Evolutionary conservation across 2,888 invertebrate species (phyloP).

Genomic region (Lobophora halterata): DNA sequence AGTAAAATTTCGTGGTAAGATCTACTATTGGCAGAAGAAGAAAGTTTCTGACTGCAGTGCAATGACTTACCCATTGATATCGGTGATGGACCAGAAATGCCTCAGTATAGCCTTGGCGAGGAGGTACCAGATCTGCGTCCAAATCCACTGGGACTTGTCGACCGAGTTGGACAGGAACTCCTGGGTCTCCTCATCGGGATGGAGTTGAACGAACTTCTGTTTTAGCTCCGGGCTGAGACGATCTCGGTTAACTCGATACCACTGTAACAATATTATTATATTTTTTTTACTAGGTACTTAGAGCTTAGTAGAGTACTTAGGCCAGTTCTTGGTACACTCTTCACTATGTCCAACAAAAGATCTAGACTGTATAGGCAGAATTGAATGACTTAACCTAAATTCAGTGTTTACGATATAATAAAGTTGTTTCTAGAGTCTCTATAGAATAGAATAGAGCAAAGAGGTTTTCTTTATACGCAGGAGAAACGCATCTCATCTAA

Average conservation of each 20-base stretch:
- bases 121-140: slow-evolving; percentile 95
- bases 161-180: slow-evolving; percentile 87
- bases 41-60: no score
- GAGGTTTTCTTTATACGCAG: slow-evolving; percentile 12
- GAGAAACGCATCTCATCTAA: slow-evolving; percentile 23
- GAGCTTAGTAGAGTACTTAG: no score
- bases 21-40: no score
- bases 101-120: slow-evolving; percentile 91
- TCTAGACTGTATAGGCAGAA: no score
- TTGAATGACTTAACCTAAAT: no score
- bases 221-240: slow-evolving; percentile 76
- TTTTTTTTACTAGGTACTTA: not conserved
- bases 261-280: slow-evolving; percentile 81
- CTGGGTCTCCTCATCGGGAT: slow-evolving; percentile 87
- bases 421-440: not conserved
- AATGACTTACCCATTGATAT: slow-evolving; percentile 93
- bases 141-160: slow-evolving; percentile 91
- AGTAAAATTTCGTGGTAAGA: no score
- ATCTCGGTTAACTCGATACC: slow-evolving; percentile 85
- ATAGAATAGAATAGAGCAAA: slow-evolving; percentile 4
- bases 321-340: no score
- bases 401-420: no score
- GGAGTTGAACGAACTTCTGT: slow-evolving; percentile 83
- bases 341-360: no score
- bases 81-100: slow-evolving; percentile 96